A percentile compares a stretch with the other conserved stretches of the same genome.
These are phyloP conservation scores for Cydia pomonella DNA, from an alignment of 1,140 invertebrate species.

Conservation along the genomic window DNA sequence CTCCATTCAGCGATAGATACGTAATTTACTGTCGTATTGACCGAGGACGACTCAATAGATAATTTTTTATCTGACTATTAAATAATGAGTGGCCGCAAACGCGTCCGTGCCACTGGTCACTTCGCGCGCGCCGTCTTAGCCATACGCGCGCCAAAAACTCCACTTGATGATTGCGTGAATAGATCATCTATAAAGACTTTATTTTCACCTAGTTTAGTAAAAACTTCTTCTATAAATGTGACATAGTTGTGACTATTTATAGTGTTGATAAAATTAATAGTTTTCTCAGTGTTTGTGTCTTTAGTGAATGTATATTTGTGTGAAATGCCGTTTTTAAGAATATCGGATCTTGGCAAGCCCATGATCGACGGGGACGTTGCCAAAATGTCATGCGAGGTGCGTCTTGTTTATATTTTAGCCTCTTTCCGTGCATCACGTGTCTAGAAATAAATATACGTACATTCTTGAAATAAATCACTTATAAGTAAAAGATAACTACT, in stretches of 20 bases:
- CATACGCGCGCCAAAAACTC: conserved; percentile 21
- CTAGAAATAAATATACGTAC: conserved; percentile 8
- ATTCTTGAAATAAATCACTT: not conserved
- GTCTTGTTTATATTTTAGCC: conserved; percentile 50
- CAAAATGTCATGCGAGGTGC: conserved; percentile 41
- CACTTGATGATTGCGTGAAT: not conserved
- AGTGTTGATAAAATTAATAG: not conserved
- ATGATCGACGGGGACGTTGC: conserved; percentile 43
- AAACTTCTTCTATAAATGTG: not conserved
- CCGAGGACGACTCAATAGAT: conserved; percentile 75
- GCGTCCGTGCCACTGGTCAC: conserved; percentile 47
- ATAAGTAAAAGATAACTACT: not conserved
- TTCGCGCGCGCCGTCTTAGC: conserved; percentile 42
- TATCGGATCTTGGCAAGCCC: conserved; percentile 39
- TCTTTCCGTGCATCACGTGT: not conserved
- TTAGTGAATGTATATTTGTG: conserved; percentile 22
- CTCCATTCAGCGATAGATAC: conserved; percentile 55
- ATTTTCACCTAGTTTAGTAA: not conserved
- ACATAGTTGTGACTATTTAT: not conserved
- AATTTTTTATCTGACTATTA: conserved; percentile 79
- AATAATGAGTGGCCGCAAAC: conserved; percentile 63
- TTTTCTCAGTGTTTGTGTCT: conserved; percentile 35
- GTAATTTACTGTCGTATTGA: conserved; percentile 69
- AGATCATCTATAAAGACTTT: not conserved
- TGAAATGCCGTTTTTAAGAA: conserved; percentile 25